phyloP scores from a whole-genome alignment of 2,113 vertebrate species.

The Tichodroma muraria region DNA sequence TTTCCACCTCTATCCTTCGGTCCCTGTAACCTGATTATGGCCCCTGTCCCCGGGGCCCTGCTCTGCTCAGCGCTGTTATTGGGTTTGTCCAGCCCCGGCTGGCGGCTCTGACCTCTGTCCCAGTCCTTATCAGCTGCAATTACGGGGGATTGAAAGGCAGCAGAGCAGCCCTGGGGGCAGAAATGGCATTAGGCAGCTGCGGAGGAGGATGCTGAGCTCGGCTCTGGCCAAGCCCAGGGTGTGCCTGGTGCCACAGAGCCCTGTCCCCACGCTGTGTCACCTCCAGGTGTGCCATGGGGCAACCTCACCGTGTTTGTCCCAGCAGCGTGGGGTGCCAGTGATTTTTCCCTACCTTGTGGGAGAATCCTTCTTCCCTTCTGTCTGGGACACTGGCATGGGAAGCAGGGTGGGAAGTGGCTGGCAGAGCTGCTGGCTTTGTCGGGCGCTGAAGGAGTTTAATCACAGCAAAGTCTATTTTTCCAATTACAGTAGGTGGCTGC shows the following conservation, averaged over 20 bases:
- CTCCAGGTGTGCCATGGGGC: background rate
- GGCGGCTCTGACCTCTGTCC: background rate
- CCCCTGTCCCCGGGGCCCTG: background rate
- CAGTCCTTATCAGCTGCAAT: constrained; percentile 1
- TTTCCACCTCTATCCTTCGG: background rate
- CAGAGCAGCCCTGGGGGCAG: constrained; percentile 6
- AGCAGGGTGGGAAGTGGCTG: background rate
- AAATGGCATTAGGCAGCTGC: background rate
- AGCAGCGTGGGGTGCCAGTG: fast-evolving
- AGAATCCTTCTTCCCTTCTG: background rate
- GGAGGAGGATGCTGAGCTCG: background rate
- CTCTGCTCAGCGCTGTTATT: background rate
- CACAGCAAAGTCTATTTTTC: constrained; percentile 31
- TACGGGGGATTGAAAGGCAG: background rate
- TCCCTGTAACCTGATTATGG: background rate
- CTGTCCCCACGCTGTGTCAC: background rate
- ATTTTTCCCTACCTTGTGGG: fast-evolving
- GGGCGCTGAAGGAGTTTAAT: constrained; percentile 8
- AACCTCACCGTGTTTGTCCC: fast-evolving
- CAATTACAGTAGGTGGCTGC: constrained; percentile 46
- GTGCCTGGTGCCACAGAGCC: background rate
- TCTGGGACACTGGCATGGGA: background rate
- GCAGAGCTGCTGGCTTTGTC: background rate
- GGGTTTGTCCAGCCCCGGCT: background rate
- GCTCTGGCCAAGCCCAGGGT: background rate